Evolutionary conservation across 1,140 invertebrate genomes (phyloP), one percentile per base, ranked within the genome.

Genomic region (Idris sp.): DNA sequence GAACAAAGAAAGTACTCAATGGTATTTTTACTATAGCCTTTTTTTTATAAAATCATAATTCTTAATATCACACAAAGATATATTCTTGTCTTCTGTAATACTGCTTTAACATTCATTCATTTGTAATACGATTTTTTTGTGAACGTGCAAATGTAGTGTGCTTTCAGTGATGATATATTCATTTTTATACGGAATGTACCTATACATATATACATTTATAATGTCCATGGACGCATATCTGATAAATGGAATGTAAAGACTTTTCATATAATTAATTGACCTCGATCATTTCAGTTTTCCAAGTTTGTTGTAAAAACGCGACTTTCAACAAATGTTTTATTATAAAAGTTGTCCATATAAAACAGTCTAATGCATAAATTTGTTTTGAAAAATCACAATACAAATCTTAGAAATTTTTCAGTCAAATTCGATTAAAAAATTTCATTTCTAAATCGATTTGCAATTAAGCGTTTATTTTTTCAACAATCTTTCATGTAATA

Each of bases 91-190:
- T 73, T 11, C 15, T 31, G 8, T 22, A 31, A 68, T 61, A 40
- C 8, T 31, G 18, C 43, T 58, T 33, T 54, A 11, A 73, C 49
- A 64, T 65, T 65, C 64, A 65, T 75, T 69, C 54, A 9, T 46
- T 61, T 62, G 36, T 64, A 43, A 62, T 72, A 72, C 48, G 43
- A 61, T 16, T 28, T 61, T 62, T 59, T 64, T 25, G 51, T 76
- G 62, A 69, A 64, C 62, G 74, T 76, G 74, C 74, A 76, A 76
- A 76, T 76, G 54, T 76, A 56, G 72, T 76, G 62, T 76, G 74
- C 74, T 73, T 71, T 71, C 41, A 49, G 73, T 76, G 53, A 76
- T 56, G 53, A 68, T 46, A 68, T 41, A 72, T 64, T 58, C 51
- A 58, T 72, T 64, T 68, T 56, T 72, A 72, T 68, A 67, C 51